A percentile compares a stretch with the other conserved stretches of the same genome.
These are phyloP conservation scores for Poecile montanus DNA, from an alignment of 2,797 vertebrate species.

Conservation along the genomic window DNA sequence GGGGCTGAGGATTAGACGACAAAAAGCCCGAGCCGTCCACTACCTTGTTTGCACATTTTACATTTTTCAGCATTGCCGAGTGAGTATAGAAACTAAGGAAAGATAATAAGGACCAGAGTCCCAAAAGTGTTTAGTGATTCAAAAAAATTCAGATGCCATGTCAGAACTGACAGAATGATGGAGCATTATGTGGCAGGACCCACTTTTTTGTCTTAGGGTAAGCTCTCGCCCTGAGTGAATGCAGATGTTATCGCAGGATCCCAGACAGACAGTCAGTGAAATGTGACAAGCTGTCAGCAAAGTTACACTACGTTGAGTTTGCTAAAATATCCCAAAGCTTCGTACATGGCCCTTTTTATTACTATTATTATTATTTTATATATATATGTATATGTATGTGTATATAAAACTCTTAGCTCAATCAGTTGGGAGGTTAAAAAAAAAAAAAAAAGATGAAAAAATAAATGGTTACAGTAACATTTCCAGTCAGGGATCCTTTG, in stretches of 20 bases:
- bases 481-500: slow-evolving; percentile 1
- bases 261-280: slow-evolving; percentile 86
- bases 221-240: slow-evolving; percentile 93
- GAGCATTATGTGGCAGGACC: slow-evolving; percentile 80
- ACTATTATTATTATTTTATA: neutral
- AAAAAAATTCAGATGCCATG: slow-evolving; percentile 86
- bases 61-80: slow-evolving; percentile 79
- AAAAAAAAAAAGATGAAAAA: neutral
- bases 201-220: slow-evolving; percentile 87
- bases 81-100: slow-evolving; percentile 79
- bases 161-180: slow-evolving; percentile 83
- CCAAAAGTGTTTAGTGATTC: slow-evolving; percentile 86
- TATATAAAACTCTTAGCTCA: slow-evolving; percentile 46
- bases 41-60: slow-evolving; percentile 86
- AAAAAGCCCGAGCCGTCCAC: slow-evolving; percentile 79
- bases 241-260: slow-evolving; percentile 93
- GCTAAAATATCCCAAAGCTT: slow-evolving; percentile 81
- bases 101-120: slow-evolving; percentile 84
- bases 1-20: slow-evolving; percentile 91
- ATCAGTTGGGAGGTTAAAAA: neutral
- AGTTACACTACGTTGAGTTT: slow-evolving; percentile 83
- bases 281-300: slow-evolving; percentile 86
- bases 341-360: slow-evolving; percentile 43
- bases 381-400: neutral
- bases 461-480: slow-evolving; percentile 4